These are phyloP conservation scores for Bursaphelenchus mucronatus DNA, from an alignment of 1,140 invertebrate species.

Conservation along the genomic window DNA sequence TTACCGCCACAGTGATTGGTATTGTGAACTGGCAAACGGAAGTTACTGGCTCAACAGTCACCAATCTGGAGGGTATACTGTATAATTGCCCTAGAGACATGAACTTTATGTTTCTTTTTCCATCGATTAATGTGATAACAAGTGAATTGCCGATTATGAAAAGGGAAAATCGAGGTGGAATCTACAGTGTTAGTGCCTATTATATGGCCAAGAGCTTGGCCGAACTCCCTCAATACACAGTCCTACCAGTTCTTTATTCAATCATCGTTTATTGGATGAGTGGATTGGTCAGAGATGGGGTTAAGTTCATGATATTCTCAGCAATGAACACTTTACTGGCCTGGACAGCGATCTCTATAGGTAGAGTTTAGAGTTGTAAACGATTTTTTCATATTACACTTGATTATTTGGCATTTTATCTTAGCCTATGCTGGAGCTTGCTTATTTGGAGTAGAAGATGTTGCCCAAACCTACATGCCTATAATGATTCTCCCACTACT, in stretches of 20 bases:
- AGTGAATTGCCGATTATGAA: slow-evolving; percentile 82
- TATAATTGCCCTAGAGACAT: slow-evolving; percentile 86
- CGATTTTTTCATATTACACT: background rate
- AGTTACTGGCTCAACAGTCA: slow-evolving; percentile 77
- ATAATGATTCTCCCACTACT: slow-evolving; percentile 19
- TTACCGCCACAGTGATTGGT: slow-evolving; percentile 78
- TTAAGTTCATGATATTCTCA: slow-evolving; percentile 36
- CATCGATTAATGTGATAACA: slow-evolving; percentile 75
- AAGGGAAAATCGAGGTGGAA: slow-evolving; percentile 79
- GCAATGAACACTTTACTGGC: slow-evolving; percentile 34
- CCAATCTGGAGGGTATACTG: slow-evolving; percentile 89
- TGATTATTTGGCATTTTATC: background rate
- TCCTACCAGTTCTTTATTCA: slow-evolving; percentile 41
- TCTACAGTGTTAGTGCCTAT: slow-evolving; percentile 85
- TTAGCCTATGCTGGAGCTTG: slow-evolving; percentile 20
- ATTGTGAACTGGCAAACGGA: slow-evolving; percentile 79
- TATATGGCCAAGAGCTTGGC: slow-evolving; percentile 74
- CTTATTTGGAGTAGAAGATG: slow-evolving; percentile 18
- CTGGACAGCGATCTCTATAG: slow-evolving; percentile 43
- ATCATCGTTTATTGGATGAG: slow-evolving; percentile 48
- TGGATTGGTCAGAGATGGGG: slow-evolving; percentile 17
- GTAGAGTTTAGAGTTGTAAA: slow-evolving; percentile 25
- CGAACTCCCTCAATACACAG: slow-evolving; percentile 63
- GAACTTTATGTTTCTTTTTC: slow-evolving; percentile 61
- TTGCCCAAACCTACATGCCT: slow-evolving; percentile 21